Percentiles rank a stretch among this genome's conserved stretches.
These are phyloP conservation scores for Mus caroli DNA, from an alignment of 2,797 vertebrate species.

Conservation along the genomic window DNA sequence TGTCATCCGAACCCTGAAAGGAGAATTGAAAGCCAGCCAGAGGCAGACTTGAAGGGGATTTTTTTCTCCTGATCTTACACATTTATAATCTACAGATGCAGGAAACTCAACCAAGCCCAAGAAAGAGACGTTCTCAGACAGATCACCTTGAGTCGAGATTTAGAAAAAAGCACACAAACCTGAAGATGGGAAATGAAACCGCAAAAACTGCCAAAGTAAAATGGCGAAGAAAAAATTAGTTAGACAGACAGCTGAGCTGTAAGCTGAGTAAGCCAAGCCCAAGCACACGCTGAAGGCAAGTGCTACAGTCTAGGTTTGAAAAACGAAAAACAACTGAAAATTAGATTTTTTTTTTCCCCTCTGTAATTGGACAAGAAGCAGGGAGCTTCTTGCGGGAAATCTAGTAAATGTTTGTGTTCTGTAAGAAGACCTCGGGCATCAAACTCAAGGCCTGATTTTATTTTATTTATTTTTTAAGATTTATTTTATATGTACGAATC, in stretches of 20 bases:
- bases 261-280: not conserved
- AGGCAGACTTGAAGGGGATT: not conserved
- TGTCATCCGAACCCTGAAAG: slow-evolving; percentile 21
- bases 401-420: not conserved
- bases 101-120: slow-evolving; percentile 17
- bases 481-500: not conserved
- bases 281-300: not conserved
- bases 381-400: too few species aligned
- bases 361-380: not conserved
- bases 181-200: not conserved
- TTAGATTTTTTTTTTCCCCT: too few species aligned
- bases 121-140: not conserved
- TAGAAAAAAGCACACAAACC: not conserved
- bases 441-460: not conserved
- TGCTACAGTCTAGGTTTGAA: not conserved
- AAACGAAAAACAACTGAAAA: slow-evolving; percentile 31
- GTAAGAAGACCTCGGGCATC: not conserved
- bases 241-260: not conserved
- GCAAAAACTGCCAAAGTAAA: not conserved
- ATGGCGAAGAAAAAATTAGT: not conserved
- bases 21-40: not conserved
- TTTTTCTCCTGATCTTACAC: not conserved
- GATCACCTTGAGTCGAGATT: not conserved
- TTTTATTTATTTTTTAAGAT: not conserved
- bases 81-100: not conserved